phyloP scores from a whole-genome alignment of 1,140 invertebrate genomes.

The Trigoniulus corallinus region DNA sequence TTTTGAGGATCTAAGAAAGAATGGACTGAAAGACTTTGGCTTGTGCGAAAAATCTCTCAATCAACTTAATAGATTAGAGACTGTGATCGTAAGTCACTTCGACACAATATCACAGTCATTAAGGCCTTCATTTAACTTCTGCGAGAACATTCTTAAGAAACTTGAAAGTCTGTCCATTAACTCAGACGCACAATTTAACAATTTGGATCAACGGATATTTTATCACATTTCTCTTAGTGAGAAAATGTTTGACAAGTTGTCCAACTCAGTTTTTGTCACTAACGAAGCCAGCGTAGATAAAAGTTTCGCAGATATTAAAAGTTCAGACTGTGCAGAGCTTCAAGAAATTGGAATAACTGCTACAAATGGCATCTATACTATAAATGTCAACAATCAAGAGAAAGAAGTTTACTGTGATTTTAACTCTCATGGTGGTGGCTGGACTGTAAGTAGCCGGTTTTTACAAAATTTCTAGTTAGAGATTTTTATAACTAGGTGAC shows the following conservation, averaged over 20 bases:
- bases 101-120: not conserved
- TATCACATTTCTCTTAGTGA: too few relatives aligned
- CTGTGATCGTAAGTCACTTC: not conserved
- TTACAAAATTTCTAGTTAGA: too few relatives aligned
- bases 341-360: not conserved
- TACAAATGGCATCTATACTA: not conserved
- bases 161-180: not conserved
- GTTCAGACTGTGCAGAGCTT: not conserved
- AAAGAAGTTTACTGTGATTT: not conserved
- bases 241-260: not conserved
- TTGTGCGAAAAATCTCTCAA: not conserved
- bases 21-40: not conserved
- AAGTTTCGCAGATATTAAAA: not conserved
- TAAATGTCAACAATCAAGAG: not conserved
- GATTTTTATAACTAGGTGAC: too few relatives aligned
- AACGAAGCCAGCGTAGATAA: not conserved
- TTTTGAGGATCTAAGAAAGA: not conserved
- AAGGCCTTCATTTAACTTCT: not conserved
- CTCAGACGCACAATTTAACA: not conserved
- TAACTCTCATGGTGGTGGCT: not conserved
- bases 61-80: not conserved
- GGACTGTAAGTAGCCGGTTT: not conserved
- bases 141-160: not conserved
- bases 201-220: not conserved
- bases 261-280: not conserved